phyloP scores from a whole-genome alignment of 2,797 vertebrate genomes.

The Falco concolor region DNA sequence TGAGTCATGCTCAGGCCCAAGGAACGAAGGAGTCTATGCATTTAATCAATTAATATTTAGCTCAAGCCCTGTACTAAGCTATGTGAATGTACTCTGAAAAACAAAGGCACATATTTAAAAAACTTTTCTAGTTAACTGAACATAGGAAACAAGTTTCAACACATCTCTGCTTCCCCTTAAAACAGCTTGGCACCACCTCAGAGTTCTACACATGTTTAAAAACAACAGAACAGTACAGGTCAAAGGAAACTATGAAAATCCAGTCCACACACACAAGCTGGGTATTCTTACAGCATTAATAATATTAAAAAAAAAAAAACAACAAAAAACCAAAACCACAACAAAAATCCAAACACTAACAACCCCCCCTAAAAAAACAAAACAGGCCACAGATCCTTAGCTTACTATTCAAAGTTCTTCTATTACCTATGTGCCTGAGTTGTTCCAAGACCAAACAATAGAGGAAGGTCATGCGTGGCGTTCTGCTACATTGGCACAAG shows the following conservation, averaged over 20 bases:
- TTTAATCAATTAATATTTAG: background rate
- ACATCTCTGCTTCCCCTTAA: slow-evolving; percentile 38
- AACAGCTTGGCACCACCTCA: slow-evolving; percentile 28
- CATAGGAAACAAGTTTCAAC: background rate
- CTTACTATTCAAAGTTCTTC: background rate
- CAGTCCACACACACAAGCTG: background rate
- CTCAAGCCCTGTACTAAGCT: background rate
- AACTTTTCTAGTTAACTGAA: background rate
- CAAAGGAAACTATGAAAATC: background rate
- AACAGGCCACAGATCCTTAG: background rate
- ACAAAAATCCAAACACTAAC: too few relatives aligned
- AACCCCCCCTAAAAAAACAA: background rate
- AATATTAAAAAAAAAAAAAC: background rate
- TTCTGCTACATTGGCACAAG: background rate
- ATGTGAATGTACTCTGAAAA: background rate
- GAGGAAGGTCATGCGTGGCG: background rate
- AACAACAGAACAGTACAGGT: background rate
- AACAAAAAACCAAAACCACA: background rate
- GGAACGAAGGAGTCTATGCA: background rate
- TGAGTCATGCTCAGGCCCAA: background rate
- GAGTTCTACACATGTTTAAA: background rate
- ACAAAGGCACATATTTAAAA: background rate
- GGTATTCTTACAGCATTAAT: background rate
- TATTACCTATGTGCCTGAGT: background rate
- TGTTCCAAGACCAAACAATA: background rate